Conservation (phyloP, 1,140 invertebrate genomes). For the Polyergus mexicanus region DNA sequence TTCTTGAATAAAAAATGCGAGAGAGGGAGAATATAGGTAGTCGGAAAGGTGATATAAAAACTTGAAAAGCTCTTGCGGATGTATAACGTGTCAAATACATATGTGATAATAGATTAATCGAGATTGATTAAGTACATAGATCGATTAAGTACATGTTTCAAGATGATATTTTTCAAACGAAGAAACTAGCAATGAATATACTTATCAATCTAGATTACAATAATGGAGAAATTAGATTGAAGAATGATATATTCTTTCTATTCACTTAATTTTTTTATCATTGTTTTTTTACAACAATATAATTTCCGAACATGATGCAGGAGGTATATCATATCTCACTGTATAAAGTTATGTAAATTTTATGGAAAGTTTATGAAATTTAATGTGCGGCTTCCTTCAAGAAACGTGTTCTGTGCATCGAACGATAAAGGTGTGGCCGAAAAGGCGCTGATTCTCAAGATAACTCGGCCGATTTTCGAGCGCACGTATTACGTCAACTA, state of each 20-base stretch:
- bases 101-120: neutral
- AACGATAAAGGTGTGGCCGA: conserved; percentile 34
- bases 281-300: neutral
- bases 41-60: conserved; percentile 3
- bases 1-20: too few relatives aligned
- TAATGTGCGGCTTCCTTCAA: neutral
- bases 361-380: conserved; percentile 38
- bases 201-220: neutral
- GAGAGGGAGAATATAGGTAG: neutral
- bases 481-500: conserved; percentile 64
- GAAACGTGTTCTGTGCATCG: neutral
- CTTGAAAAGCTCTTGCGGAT: neutral
- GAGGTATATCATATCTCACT: neutral
- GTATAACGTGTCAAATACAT: neutral
- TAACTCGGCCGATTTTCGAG: conserved; percentile 37
- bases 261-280: neutral
- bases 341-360: neutral
- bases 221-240: neutral
- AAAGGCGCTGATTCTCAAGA: conserved; percentile 19
- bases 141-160: neutral
- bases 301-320: neutral
- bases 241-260: neutral
- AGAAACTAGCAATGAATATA: neutral
- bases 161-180: neutral
- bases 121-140: neutral